Percentiles rank a stretch among this genome's conserved stretches.
Conservation (phyloP, 2,797 vertebrate species). For the Morus bassanus region DNA sequence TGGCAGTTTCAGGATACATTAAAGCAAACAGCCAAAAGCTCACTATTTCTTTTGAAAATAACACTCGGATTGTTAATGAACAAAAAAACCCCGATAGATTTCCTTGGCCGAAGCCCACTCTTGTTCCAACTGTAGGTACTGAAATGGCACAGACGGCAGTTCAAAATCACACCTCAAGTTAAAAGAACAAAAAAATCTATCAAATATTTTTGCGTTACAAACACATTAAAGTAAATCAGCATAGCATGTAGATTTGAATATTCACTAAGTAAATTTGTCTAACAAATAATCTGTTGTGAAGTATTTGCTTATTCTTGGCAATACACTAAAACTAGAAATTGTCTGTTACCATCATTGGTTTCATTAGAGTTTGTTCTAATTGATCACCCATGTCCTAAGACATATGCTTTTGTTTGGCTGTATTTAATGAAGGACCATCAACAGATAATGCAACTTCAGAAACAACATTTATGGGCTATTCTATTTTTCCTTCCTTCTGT, state of each 20-base stretch:
- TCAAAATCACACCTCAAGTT: rapidly evolving
- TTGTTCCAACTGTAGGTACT: neutral
- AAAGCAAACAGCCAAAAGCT: neutral
- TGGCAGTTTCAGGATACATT: neutral
- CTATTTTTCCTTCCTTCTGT: neutral
- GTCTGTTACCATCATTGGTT: neutral
- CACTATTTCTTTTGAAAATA: neutral
- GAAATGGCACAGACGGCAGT: neutral
- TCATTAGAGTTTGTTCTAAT: neutral
- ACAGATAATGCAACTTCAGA: neutral
- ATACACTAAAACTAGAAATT: neutral
- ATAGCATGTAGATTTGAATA: neutral
- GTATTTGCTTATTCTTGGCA: neutral
- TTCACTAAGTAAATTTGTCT: neutral
- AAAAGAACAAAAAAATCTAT: neutral
- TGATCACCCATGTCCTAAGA: neutral
- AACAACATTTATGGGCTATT: neutral
- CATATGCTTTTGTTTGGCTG: neutral
- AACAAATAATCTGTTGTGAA: neutral
- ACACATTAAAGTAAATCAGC: neutral
- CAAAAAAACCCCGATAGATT: neutral
- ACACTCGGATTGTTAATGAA: neutral
- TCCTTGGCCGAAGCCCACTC: neutral
- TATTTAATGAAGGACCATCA: neutral
- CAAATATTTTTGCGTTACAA: neutral